Evolutionary conservation across 1,140 invertebrate genomes (phyloP).

Genomic region (Cotesia glomerata): DNA sequence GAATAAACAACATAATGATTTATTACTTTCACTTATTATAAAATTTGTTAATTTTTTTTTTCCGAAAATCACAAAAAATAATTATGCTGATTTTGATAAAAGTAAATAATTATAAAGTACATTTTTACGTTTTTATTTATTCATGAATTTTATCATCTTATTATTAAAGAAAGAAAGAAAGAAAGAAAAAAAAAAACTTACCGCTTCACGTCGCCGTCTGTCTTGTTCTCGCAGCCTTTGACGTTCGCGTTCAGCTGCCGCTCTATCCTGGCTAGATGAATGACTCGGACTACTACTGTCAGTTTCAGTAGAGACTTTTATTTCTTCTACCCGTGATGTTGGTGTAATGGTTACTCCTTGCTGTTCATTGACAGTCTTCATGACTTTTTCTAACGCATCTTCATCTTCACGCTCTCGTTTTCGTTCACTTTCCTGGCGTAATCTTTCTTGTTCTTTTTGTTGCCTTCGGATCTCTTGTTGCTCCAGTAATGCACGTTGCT

Average conservation of each 20-base stretch:
- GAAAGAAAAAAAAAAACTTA: conserved; percentile 65
- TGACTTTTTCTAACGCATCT: conserved; percentile 75
- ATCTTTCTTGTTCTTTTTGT: conserved; percentile 81
- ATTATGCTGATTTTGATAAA: too few relatives aligned
- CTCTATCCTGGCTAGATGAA: conserved; percentile 69
- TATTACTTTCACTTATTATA: too few relatives aligned
- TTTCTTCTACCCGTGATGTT: conserved; percentile 63
- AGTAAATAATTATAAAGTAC: too few relatives aligned
- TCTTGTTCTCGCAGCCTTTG: conserved; percentile 86
- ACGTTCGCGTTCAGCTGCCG: conserved; percentile 77
- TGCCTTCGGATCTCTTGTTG: conserved; percentile 81
- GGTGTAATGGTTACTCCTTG: conserved; percentile 44
- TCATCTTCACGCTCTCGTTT: conserved; percentile 81
- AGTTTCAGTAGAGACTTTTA: conserved; percentile 64
- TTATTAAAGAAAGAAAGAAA: neutral
- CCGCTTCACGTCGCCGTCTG: conserved; percentile 86
- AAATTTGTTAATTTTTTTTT: too few relatives aligned
- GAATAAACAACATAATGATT: too few relatives aligned
- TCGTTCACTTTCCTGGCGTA: conserved; percentile 79
- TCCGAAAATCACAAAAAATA: too few relatives aligned
- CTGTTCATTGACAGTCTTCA: conserved; percentile 66
- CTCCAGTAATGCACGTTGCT: conserved; percentile 82
- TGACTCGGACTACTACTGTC: conserved; percentile 67
- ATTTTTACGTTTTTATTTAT: neutral
- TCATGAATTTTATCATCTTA: neutral